Evolutionary conservation across 2,888 invertebrate genomes (phyloP), one percentile per base, ranked within the genome.

Genomic region (Pogonocherus hispidulus): DNA sequence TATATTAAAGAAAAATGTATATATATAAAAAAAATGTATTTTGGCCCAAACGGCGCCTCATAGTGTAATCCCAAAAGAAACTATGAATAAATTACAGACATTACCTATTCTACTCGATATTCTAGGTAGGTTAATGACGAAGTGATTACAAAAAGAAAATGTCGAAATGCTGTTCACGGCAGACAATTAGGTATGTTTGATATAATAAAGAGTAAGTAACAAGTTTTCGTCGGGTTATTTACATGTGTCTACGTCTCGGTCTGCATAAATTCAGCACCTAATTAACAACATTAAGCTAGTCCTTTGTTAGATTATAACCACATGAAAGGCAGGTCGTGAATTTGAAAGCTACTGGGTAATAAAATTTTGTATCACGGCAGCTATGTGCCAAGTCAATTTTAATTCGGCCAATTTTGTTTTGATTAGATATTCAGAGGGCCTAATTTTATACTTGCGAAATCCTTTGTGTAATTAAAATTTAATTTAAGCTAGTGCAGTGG

Each of bases 401-500:
- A 52, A 52, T 52, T 52, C 27, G 6, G 19, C 16, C 27, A 20
- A 52, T 19, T 52, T 52, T 52, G 52, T 32, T 41, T 41, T 52
- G 52, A 52, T 52, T 52, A 52, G 22, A 52, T 52, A 52, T 52
- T 52, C 52, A 52, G 41, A 41, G 32, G 16, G 32, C 18, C 32
- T 52, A 32, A 52, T 16, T 9, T 23, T 51, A 16, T 52, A 52
- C 23, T 52, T 18, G 52, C 32, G 22, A 32, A 32, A 52, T 52
- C 52, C 52, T 52, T 52, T 52, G 52, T 52, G 52, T 19, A 52
- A 52, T 52, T 52, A 52, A 52, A 52, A 52, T 32, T 52, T 52
- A 9, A 52, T 52, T 52, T 22, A 51, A 51, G 23, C 20, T 51
- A 27, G 41, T n/a, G 14, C 27, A 27, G 22, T 49, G 52, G 52